A percentile compares a stretch with the other conserved stretches of the same genome.
Conservation (phyloP, 2,888 invertebrate genomes). For the Agapostemon virescens region DNA sequence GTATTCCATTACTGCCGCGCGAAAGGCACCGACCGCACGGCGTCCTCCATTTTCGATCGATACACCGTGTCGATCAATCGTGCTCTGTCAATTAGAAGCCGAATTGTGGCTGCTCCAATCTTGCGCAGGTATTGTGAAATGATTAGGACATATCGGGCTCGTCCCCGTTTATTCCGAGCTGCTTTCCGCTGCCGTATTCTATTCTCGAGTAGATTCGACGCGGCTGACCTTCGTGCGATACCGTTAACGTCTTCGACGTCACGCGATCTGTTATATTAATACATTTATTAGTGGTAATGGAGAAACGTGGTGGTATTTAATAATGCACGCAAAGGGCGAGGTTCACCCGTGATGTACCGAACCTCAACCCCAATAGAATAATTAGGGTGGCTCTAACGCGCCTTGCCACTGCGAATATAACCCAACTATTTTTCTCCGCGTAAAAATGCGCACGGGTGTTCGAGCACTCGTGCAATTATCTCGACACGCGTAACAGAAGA, state of each 20-base stretch:
- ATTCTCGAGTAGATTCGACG: background rate
- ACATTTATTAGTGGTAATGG: background rate
- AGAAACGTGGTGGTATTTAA: constrained; percentile 5
- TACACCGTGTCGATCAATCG: background rate
- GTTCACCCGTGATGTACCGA: background rate
- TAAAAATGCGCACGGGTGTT: background rate
- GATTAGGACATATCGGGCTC: background rate
- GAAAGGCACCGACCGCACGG: background rate
- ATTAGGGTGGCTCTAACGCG: background rate
- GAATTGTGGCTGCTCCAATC: background rate
- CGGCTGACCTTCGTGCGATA: background rate
- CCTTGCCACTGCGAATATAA: background rate
- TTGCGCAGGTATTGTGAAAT: background rate
- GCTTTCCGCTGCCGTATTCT: background rate
- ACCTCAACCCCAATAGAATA: background rate
- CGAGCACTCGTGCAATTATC: background rate
- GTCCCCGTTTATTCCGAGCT: background rate
- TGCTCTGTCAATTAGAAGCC: background rate
- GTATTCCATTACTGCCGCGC: background rate
- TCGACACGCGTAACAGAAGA: background rate
- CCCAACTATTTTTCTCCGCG: too few relatives aligned
- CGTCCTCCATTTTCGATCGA: background rate
- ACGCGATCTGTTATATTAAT: background rate
- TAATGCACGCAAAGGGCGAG: background rate
- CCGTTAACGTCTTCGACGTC: background rate